Base-by-base conservation (phyloP, 2,888 invertebrate genomes). In the Brachynemurus nebulosus region DNA sequence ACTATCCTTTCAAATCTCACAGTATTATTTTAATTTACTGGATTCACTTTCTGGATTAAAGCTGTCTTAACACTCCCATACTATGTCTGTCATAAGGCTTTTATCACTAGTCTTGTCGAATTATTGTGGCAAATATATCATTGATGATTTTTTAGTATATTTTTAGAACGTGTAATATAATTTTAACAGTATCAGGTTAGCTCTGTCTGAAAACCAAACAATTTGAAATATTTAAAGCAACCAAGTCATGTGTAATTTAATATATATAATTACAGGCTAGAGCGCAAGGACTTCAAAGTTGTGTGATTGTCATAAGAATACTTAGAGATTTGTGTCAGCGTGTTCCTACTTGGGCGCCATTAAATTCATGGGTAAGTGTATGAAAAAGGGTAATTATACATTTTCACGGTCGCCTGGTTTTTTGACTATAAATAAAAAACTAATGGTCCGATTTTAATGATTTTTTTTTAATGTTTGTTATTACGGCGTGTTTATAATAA, bases 301-400 rank as follows among this genome's bases (percentile, higher is more conserved):
- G 96, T 67, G 91, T 95, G 50, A 86, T 96, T 71, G 84, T 96
- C 59, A 92, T 98, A 61, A 79, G 97, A 52, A 85, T 98, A 59
- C 73, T 98, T 67, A 76, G 96, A 54, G 96, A 97, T 72, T 76
- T 98, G 47, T 93, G 95, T 66, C 86, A 86, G 62, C 80, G 96
- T 58, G 84, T 91, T 47, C 88, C 91, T 51, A 90, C 91, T 47
- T 97, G 96, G 95, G 80, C 86, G 54, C 84, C 92, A 47, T 74
- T 98, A 50, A 86, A 85, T 59, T 82, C 90, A 55, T 98, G 96
- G 86, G 92, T 92, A 69, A 76, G 77, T 30, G 30, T 4, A 2
- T 30, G 30, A n/a, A n/a, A n/a, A n/a, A n/a, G n/a, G n/a, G 12
- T 36, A 3, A 14, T 36, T 16, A 5, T 36, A 12, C 11, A 14